Evolutionary conservation across 1,140 invertebrate species (phyloP).

Genomic region (Dolichoris vasculosae): DNA sequence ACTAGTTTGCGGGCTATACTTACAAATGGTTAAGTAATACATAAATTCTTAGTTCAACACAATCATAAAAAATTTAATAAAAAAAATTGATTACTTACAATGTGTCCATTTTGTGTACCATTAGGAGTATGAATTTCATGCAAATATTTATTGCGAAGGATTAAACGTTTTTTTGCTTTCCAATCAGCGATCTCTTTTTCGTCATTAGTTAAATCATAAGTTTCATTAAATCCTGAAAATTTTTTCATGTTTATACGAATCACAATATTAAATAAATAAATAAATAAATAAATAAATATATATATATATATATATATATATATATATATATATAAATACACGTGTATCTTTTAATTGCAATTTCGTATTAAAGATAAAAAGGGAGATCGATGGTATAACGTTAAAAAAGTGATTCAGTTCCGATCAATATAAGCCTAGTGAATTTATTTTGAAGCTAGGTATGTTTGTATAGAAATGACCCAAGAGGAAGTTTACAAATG

Average conservation of each 20-base stretch:
- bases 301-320: too few relatives aligned
- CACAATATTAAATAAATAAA: too few relatives aligned
- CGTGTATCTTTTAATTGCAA: too few relatives aligned
- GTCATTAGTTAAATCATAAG: constrained; percentile 58
- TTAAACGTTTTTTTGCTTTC: constrained; percentile 75
- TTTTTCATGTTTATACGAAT: background rate
- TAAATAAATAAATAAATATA: too few relatives aligned
- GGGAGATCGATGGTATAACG: too few relatives aligned
- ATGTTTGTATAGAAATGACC: too few relatives aligned
- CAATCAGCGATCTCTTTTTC: constrained; percentile 74
- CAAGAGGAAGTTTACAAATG: too few relatives aligned
- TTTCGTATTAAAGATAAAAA: too few relatives aligned
- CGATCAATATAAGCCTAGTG: too few relatives aligned
- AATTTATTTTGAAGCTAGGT: too few relatives aligned
- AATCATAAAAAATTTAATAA: background rate
- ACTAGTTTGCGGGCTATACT: background rate
- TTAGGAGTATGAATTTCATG: constrained; percentile 81
- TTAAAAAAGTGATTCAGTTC: too few relatives aligned
- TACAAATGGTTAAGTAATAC: background rate
- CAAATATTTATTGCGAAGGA: constrained; percentile 80
- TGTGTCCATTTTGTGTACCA: background rate
- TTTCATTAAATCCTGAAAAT: background rate
- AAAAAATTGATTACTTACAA: constrained; percentile 40
- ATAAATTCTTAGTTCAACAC: background rate
- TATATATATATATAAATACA: too few relatives aligned